Evolutionary conservation across 2,797 vertebrate species (phyloP).

Genomic region (Lutra lutra): DNA sequence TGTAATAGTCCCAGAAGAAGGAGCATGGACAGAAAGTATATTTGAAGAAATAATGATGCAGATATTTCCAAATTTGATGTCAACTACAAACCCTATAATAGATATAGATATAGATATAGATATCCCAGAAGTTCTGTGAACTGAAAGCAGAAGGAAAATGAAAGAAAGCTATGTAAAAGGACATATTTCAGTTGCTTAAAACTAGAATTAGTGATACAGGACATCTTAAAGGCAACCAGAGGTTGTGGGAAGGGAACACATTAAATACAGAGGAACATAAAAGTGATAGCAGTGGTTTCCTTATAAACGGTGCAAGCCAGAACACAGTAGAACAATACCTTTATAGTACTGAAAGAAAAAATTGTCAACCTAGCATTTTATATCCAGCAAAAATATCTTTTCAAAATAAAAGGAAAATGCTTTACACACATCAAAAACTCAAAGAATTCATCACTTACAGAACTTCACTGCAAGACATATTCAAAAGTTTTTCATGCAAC

Average conservation of each 20-base stretch:
- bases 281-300: neutral
- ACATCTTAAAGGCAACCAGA: neutral
- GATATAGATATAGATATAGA: neutral
- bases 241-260: too few relatives aligned
- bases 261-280: neutral
- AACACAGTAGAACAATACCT: neutral
- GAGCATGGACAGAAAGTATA: neutral
- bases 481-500: neutral
- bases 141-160: neutral
- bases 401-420: neutral
- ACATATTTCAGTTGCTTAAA: neutral
- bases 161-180: neutral
- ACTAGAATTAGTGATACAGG: neutral
- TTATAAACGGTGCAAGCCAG: neutral
- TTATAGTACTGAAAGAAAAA: neutral
- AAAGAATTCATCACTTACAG: neutral
- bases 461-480: neutral
- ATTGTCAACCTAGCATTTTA: neutral
- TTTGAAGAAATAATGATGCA: neutral
- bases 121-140: neutral
- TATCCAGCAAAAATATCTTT: neutral
- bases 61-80: neutral
- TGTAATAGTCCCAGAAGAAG: neutral
- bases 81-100: neutral
- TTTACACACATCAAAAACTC: neutral